These are phyloP conservation scores for Dynastes hyllus DNA, from an alignment of 2,888 invertebrate species.

Conservation along the genomic window DNA sequence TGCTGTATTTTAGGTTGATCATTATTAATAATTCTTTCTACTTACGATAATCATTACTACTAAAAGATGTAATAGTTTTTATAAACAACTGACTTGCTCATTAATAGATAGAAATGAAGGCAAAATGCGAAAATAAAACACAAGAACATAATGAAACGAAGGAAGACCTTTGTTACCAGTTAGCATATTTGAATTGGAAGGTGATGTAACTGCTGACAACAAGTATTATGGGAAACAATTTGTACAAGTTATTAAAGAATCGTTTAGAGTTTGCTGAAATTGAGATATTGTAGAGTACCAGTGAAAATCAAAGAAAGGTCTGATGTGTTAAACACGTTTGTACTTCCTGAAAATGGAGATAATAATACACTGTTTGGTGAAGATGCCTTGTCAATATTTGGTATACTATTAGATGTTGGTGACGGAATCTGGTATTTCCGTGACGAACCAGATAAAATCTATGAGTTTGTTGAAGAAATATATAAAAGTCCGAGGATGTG, in stretches of 20 bases:
- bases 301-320: background rate
- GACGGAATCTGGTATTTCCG: background rate
- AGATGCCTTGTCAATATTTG: background rate
- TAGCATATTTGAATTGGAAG: background rate
- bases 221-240: background rate
- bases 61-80: too few relatives aligned
- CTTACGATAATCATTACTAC: too few relatives aligned
- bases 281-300: background rate
- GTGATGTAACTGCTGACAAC: too few relatives aligned
- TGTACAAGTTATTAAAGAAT: background rate
- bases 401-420: background rate
- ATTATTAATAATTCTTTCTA: too few relatives aligned
- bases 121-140: too few relatives aligned
- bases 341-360: slow-evolving; percentile 10
- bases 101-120: too few relatives aligned
- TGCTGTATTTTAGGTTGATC: too few relatives aligned
- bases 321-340: background rate
- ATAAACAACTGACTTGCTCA: too few relatives aligned
- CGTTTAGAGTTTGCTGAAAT: slow-evolving; percentile 3
- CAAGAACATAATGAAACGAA: too few relatives aligned
- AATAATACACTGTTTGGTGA: slow-evolving; percentile 2
- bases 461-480: background rate
- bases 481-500: too few relatives aligned
- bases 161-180: background rate
- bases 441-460: background rate